These are phyloP conservation scores for Tragelaphus buxtoni DNA, from an alignment of 2,113 vertebrate species.

Conservation along the genomic window DNA sequence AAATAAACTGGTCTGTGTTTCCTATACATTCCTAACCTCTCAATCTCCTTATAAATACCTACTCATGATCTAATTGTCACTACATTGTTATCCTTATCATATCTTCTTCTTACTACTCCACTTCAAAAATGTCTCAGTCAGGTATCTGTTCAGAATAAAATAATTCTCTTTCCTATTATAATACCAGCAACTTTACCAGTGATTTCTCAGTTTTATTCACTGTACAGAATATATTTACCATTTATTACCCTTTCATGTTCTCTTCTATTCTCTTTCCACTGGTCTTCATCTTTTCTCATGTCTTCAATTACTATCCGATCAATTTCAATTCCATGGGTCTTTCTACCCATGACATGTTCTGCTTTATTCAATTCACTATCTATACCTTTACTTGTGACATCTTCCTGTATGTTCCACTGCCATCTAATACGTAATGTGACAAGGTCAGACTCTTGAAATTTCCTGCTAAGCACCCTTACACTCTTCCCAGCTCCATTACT, in stretches of 20 bases:
- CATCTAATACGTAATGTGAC: slow-evolving; percentile 26
- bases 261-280: background rate
- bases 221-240: background rate
- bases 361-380: slow-evolving; percentile 28
- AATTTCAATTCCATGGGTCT: background rate
- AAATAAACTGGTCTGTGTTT: background rate
- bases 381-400: background rate
- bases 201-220: background rate
- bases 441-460: slow-evolving; percentile 25
- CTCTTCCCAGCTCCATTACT: background rate
- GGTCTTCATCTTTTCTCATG: background rate
- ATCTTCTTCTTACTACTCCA: background rate
- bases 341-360: background rate
- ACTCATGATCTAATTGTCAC: background rate
- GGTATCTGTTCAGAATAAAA: background rate
- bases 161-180: background rate
- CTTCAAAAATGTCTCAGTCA: background rate
- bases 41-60: background rate
- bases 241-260: background rate
- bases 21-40: background rate
- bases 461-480: background rate
- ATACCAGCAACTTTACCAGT: background rate
- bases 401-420: background rate
- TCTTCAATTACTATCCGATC: background rate
- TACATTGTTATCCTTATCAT: background rate